These are phyloP conservation scores for Drosophila prolongata DNA, from an alignment of 2,888 invertebrate species.

Conservation along the genomic window DNA sequence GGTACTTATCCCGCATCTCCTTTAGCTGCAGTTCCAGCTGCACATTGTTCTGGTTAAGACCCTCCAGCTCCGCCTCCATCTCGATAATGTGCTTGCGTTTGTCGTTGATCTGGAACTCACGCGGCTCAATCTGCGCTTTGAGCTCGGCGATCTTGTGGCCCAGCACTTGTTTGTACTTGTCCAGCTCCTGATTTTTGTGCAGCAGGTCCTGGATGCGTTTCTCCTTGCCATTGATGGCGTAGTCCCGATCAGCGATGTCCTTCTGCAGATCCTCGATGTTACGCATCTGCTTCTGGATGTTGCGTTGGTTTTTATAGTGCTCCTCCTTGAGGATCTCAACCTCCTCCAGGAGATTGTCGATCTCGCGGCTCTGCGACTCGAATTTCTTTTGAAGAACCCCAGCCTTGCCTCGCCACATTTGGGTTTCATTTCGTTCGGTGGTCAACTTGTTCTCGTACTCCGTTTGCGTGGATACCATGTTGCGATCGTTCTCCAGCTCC, in stretches of 20 bases:
- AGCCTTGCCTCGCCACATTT: conserved; percentile 92
- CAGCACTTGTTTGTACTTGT: conserved; percentile 95
- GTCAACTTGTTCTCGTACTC: conserved; percentile 85
- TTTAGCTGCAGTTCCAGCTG: conserved; percentile 89
- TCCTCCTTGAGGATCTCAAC: conserved; percentile 91
- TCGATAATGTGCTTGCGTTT: conserved; percentile 92
- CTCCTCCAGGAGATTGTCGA: conserved; percentile 89
- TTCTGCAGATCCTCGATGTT: conserved; percentile 92
- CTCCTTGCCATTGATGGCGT: conserved; percentile 93
- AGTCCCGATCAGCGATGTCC: conserved; percentile 93
- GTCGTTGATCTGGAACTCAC: conserved; percentile 93
- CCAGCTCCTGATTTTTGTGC: conserved; percentile 93
- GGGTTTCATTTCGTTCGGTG: conserved; percentile 90
- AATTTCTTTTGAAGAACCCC: conserved; percentile 93
- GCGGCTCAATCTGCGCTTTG: conserved; percentile 93
- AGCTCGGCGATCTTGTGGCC: conserved; percentile 95
- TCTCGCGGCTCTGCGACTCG: conserved; percentile 77
- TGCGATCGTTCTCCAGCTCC: conserved; percentile 83
- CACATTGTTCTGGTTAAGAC: conserved; percentile 90
- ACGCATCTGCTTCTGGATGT: conserved; percentile 89
- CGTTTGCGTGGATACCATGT: conserved; percentile 81
- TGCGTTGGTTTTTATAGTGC: conserved; percentile 87
- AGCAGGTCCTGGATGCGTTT: conserved; percentile 93
- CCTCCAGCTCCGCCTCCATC: conserved; percentile 93
- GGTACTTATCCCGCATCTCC: conserved; percentile 91